Conservation (phyloP, 1,140 invertebrate genomes). For the Mylabris phalerata region DNA sequence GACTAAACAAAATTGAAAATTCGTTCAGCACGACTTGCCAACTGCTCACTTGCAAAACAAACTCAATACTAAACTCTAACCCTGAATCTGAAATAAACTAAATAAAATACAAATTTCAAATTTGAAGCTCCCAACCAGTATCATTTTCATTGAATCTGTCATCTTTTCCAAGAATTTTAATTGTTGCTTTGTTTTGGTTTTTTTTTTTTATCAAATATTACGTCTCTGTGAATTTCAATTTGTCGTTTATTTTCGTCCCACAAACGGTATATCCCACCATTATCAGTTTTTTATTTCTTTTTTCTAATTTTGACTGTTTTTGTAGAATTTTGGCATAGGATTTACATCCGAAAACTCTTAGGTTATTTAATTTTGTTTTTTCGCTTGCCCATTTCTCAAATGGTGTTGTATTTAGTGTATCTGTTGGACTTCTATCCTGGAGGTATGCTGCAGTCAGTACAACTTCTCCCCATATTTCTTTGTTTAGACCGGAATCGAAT, state of each 20-base stretch:
- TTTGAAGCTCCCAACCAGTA: too few species aligned
- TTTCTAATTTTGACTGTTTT: conserved; percentile 12
- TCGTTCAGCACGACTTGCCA: too few species aligned
- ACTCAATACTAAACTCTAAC: too few species aligned
- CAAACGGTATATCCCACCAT: not conserved
- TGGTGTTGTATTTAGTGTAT: conserved; percentile 22
- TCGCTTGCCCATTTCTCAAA: conserved; percentile 24
- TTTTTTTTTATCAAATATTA: conserved; percentile 12
- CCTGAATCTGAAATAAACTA: too few species aligned
- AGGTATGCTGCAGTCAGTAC: conserved; percentile 25
- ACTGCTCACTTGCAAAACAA: too few species aligned
- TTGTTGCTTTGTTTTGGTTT: conserved; percentile 1
- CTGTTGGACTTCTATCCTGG: conserved; percentile 27
- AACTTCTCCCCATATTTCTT: conserved; percentile 35
- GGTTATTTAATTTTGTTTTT: too few species aligned
- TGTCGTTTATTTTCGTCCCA: conserved; percentile 7
- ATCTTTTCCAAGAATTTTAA: not conserved
- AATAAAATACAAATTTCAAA: too few species aligned
- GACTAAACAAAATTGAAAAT: too few species aligned
- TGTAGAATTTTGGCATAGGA: conserved; percentile 18
- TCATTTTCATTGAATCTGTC: too few species aligned
- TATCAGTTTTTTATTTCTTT: not conserved
- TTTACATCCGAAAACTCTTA: conserved; percentile 15
- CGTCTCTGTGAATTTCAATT: not conserved
- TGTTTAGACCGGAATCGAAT: conserved; percentile 20